Evolutionary conservation across 2,888 invertebrate genomes (phyloP).

Genomic region (Cepaea hortensis): DNA sequence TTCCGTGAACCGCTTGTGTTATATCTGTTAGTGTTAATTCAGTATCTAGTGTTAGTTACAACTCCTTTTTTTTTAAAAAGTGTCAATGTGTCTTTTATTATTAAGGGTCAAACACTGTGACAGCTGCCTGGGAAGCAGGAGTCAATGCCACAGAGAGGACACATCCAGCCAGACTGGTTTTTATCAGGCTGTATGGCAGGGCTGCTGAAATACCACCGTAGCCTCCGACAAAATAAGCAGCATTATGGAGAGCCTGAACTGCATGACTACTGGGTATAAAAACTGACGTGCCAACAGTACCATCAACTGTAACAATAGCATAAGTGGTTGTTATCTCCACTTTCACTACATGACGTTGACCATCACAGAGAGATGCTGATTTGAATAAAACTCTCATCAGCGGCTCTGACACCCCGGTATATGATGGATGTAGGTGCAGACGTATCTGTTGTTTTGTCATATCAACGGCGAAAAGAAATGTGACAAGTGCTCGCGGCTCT

Average conservation of each 20-base stretch:
- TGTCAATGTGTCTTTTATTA: no score
- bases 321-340: slow-evolving; percentile 4
- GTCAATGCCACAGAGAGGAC: slow-evolving; percentile 14
- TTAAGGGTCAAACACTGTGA: slow-evolving; percentile 14
- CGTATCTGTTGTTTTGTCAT: slow-evolving; percentile 19
- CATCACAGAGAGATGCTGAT: slow-evolving; percentile 34
- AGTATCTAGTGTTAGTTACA: no score
- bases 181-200: background rate
- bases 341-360: slow-evolving; percentile 13
- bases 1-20: no score
- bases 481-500: no score
- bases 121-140: background rate
- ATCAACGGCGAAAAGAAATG: no score
- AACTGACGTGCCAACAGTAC: no score
- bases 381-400: slow-evolving; percentile 13
- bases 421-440: slow-evolving; percentile 37
- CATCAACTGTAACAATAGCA: slow-evolving; percentile 33
- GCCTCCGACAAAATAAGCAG: no score
- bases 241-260: no score
- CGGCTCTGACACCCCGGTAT: slow-evolving; percentile 31
- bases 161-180: slow-evolving; percentile 14
- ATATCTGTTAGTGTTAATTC: no score
- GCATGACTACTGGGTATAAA: no score
- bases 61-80: no score
- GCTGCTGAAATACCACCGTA: slow-evolving; percentile 10